A percentile compares a stretch with the other conserved stretches of the same genome.
phyloP scores from a whole-genome alignment of 92 coral and sea anemone genomes.

The Parazoanthus darwini region DNA sequence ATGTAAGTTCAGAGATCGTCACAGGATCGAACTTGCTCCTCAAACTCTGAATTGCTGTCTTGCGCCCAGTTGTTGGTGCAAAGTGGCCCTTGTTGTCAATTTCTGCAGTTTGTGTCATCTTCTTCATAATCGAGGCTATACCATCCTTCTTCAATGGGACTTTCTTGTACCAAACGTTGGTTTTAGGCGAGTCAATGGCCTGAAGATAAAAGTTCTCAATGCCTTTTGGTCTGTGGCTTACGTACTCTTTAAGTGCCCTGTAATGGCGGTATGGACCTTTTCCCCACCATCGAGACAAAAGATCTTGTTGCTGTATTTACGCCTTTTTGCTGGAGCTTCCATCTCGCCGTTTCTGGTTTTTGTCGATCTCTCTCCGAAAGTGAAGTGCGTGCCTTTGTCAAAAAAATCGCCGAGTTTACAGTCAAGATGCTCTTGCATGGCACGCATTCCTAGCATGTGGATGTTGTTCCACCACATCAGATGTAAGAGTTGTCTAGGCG shows the following conservation, averaged over 20 bases:
- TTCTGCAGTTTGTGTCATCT: constrained; percentile 46
- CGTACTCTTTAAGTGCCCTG: not conserved
- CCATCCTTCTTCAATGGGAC: constrained; percentile 39
- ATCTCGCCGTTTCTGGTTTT: too few species aligned
- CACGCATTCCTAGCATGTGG: too few species aligned
- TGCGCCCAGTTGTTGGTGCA: constrained; percentile 40
- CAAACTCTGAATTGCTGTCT: constrained; percentile 53
- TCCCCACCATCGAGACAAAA: constrained; percentile 4
- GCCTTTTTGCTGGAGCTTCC: too few species aligned
- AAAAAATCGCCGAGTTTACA: too few species aligned
- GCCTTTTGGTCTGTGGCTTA: constrained; percentile 22
- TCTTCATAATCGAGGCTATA: constrained; percentile 41
- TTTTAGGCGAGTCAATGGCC: constrained; percentile 15
- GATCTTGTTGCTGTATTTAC: too few species aligned
- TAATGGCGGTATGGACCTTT: constrained; percentile 16
- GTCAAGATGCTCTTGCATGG: too few species aligned
- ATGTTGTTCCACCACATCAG: too few species aligned
- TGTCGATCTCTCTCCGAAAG: too few species aligned
- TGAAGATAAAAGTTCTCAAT: constrained; percentile 11
- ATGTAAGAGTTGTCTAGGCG: too few species aligned
- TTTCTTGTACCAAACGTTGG: constrained; percentile 43
- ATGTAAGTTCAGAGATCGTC: constrained; percentile 33
- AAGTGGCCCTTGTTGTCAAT: constrained; percentile 43
- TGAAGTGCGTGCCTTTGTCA: too few species aligned
- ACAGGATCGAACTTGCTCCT: constrained; percentile 51